These are phyloP conservation scores for Microchirus variegatus DNA, from an alignment of 2,797 vertebrate species.

Conservation along the genomic window DNA sequence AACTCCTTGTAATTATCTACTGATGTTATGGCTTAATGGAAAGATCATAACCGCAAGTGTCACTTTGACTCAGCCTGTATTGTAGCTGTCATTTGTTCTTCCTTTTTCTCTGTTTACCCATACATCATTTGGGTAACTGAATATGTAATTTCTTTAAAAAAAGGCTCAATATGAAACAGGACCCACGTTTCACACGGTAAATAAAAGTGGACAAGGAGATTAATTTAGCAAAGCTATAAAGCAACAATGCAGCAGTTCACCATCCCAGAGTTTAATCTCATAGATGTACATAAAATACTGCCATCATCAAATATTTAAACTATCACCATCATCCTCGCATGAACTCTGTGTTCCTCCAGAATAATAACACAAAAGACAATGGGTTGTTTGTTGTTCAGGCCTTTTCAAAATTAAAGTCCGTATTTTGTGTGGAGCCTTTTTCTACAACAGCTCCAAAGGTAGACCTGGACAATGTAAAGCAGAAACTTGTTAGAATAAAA, in stretches of 20 bases:
- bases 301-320: too few relatives aligned
- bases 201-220: background rate
- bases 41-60: too few relatives aligned
- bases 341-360: too few relatives aligned
- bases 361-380: background rate
- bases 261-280: background rate
- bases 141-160: background rate
- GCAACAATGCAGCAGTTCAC: too few relatives aligned
- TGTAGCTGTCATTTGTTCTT: background rate
- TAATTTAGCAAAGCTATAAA: too few relatives aligned
- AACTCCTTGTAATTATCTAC: too few relatives aligned
- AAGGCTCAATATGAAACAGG: too few relatives aligned
- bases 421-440: conserved; percentile 13
- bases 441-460: conserved; percentile 8
- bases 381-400: conserved; percentile 24
- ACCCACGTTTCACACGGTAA: background rate
- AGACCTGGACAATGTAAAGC: conserved; percentile 17
- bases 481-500: background rate
- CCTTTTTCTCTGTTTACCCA: too few relatives aligned
- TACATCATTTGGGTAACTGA: too few relatives aligned
- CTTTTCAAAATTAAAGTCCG: conserved; percentile 6
- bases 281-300: background rate
- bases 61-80: background rate
- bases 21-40: too few relatives aligned
- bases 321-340: too few relatives aligned